phyloP scores from a whole-genome alignment of 2,888 invertebrate species.

The Drosophila sordidula region DNA sequence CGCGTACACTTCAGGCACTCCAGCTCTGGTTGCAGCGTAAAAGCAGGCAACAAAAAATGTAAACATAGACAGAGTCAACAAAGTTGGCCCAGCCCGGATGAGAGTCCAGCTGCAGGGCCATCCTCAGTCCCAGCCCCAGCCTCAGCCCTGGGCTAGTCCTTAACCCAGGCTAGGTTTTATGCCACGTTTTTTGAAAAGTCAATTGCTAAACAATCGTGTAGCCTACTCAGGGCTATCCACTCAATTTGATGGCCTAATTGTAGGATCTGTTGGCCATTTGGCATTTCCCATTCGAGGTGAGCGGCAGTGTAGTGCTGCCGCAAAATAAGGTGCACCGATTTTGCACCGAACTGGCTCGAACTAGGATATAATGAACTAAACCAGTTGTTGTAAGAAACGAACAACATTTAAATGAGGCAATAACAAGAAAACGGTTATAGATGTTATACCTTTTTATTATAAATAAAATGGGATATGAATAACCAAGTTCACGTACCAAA shows the following conservation, averaged over 20 bases:
- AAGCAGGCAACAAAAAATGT: slow-evolving; percentile 42
- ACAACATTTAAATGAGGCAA: no score
- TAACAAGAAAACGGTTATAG: no score
- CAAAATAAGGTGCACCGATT: no score
- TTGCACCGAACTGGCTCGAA: no score
- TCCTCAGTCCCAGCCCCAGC: not conserved
- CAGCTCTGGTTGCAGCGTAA: slow-evolving; percentile 20
- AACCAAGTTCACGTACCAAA: not conserved
- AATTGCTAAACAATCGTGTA: slow-evolving; percentile 53
- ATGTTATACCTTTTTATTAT: no score
- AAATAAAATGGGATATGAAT: not conserved
- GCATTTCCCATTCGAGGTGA: not conserved
- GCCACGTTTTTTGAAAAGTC: slow-evolving; percentile 29
- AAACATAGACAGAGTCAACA: slow-evolving; percentile 78
- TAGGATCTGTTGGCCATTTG: slow-evolving; percentile 24
- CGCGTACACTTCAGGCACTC: slow-evolving; percentile 9
- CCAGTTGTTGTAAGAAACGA: no score
- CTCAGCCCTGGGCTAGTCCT: not conserved
- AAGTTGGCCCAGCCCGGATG: slow-evolving; percentile 41
- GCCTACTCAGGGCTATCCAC: slow-evolving; percentile 29
- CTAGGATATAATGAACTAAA: no score
- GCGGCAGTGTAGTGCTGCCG: not conserved
- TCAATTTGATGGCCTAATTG: slow-evolving; percentile 50
- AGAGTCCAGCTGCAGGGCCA: slow-evolving; percentile 3
- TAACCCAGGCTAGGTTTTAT: not conserved